Evolutionary conservation across 2,113 vertebrate genomes (phyloP).

Genomic region (Electrona antarctica): DNA sequence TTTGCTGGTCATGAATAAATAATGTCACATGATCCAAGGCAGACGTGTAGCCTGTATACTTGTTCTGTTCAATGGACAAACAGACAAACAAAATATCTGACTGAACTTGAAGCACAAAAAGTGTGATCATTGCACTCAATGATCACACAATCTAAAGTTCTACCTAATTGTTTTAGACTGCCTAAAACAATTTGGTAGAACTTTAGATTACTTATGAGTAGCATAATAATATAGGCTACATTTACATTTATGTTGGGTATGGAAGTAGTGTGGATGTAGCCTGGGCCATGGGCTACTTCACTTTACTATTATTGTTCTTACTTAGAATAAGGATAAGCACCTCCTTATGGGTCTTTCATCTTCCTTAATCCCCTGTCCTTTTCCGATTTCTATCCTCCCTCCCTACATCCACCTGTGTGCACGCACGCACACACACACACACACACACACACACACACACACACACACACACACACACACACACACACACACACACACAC

Average conservation of each 20-base stretch:
- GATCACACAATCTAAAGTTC: no score
- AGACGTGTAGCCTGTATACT: slow-evolving; percentile 23
- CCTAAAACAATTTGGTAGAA: not conserved
- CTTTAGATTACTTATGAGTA: no score
- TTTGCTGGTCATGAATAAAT: slow-evolving; percentile 66
- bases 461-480: slow-evolving; percentile 3
- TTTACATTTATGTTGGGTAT: no score
- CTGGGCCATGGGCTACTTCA: slow-evolving; percentile 17
- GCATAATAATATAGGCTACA: no score
- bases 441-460: slow-evolving; percentile 17
- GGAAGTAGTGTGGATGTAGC: no score
- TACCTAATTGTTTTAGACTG: no score
- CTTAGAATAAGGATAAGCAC: slow-evolving; percentile 35
- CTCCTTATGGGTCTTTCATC: slow-evolving; percentile 59
- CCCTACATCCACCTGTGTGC: slow-evolving; percentile 65
- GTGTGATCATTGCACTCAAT: slow-evolving; percentile 13
- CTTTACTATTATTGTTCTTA: slow-evolving; percentile 34
- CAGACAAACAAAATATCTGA: slow-evolving; percentile 31
- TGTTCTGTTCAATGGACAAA: slow-evolving; percentile 38
- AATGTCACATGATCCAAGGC: slow-evolving; percentile 55
- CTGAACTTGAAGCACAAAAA: slow-evolving; percentile 4
- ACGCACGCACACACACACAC: slow-evolving; percentile 39
- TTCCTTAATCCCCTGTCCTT: slow-evolving; percentile 53
- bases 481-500: slow-evolving; percentile 11
- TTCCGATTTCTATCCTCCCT: slow-evolving; percentile 52